A percentile compares a stretch with the other conserved stretches of the same genome.
phyloP scores from a whole-genome alignment of 2,113 vertebrate genomes.

The Hydrolagus affinis region DNA sequence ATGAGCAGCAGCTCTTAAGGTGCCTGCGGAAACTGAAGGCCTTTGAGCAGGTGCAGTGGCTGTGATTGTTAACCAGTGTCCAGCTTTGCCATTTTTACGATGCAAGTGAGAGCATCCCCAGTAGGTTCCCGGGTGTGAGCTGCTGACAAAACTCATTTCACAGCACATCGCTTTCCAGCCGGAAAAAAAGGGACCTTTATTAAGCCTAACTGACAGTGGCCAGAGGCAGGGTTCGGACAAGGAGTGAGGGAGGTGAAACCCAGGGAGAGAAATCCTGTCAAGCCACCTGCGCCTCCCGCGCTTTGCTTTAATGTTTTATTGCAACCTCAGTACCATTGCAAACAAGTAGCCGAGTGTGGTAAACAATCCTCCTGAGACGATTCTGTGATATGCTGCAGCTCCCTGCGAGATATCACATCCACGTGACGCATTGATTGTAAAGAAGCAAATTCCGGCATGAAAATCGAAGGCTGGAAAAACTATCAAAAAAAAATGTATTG shows the following conservation, averaged over 20 bases:
- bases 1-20: not conserved
- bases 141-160: constrained; percentile 24
- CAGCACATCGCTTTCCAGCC: not conserved
- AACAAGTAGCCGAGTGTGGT: not conserved
- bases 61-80: not conserved
- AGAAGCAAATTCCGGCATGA: too few relatives aligned
- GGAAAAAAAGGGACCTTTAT: not conserved
- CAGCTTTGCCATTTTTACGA: constrained; percentile 1
- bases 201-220: constrained; percentile 26
- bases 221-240: constrained; percentile 21
- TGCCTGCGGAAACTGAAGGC: not conserved
- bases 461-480: not conserved
- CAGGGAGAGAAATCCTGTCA: not conserved
- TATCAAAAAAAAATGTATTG: not conserved
- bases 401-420: not conserved
- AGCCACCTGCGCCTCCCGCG: not conserved
- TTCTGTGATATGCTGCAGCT: not conserved
- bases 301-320: not conserved
- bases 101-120: not conserved
- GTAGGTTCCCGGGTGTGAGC: not conserved
- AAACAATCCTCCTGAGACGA: too few relatives aligned
- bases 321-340: not conserved
- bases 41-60: not conserved
- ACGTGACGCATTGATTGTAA: not conserved
- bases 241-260: constrained; percentile 8